These are phyloP conservation scores for Mustela nigripes DNA, from an alignment of 2,113 vertebrate species.

Conservation along the genomic window DNA sequence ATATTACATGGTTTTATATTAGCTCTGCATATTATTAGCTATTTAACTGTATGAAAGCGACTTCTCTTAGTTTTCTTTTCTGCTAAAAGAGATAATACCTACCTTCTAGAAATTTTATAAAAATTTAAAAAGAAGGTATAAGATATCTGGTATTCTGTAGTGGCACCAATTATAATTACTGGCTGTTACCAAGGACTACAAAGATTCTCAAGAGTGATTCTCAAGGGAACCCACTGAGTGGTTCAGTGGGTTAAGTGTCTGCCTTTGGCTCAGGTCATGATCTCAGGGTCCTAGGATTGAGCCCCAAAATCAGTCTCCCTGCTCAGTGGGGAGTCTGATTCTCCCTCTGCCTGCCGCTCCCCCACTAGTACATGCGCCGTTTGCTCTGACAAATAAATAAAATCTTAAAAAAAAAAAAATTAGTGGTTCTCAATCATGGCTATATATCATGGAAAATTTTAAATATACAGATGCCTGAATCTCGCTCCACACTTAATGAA, in stretches of 20 bases:
- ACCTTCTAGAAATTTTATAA: neutral
- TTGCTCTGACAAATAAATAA: no score
- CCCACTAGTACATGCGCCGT: no score
- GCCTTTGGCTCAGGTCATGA: neutral
- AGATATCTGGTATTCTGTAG: neutral
- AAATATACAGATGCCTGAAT: neutral
- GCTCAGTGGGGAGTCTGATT: no score
- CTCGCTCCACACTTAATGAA: neutral
- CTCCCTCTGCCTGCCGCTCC: no score
- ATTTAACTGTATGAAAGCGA: neutral
- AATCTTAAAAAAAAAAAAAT: neutral
- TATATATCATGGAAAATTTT: neutral
- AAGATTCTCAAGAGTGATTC: neutral
- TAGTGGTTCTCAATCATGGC: neutral
- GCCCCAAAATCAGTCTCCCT: no score
- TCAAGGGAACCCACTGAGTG: neutral
- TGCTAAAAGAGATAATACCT: neutral
- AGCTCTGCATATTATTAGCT: neutral
- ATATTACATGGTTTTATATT: neutral
- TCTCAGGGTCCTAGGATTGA: no score
- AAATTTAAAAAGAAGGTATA: constrained; percentile 1
- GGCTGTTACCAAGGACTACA: neutral
- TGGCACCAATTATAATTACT: neutral
- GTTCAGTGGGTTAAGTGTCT: neutral
- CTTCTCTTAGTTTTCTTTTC: constrained; percentile 11